A percentile compares a stretch with the other conserved stretches of the same genome.
phyloP scores from a whole-genome alignment of 2,888 invertebrate species.

The Oscheius sp. region DNA sequence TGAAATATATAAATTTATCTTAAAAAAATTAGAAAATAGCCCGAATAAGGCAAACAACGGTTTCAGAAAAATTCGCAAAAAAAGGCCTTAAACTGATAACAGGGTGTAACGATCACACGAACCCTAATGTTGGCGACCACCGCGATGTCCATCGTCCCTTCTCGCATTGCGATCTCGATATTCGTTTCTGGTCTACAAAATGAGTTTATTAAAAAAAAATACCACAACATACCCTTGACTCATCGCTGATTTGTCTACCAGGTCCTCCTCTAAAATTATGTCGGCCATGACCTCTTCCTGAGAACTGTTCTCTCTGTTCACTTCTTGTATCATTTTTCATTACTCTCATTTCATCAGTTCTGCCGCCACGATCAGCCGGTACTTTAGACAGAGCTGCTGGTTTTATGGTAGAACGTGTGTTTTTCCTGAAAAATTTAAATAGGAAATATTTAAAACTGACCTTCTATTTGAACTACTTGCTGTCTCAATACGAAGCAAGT shows the following conservation, averaged over 20 bases:
- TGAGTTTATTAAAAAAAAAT: background rate
- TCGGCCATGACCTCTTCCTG: constrained; percentile 41
- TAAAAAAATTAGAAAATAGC: no score
- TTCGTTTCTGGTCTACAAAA: constrained; percentile 8
- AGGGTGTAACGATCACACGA: no score
- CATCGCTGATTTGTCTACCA: constrained; percentile 18
- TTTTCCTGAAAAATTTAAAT: background rate
- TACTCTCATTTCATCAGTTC: constrained; percentile 32
- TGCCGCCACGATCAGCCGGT: constrained; percentile 48
- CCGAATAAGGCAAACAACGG: no score
- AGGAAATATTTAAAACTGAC: background rate
- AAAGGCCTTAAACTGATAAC: no score
- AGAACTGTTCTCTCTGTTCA: background rate
- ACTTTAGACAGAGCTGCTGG: constrained; percentile 34
- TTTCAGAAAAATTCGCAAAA: no score
- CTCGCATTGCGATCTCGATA: background rate
- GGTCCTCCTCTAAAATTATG: background rate
- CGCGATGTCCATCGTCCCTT: background rate
- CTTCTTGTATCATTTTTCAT: background rate
- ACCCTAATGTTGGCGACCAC: no score
- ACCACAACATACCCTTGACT: constrained; percentile 27
- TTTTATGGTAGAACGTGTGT: constrained; percentile 39
- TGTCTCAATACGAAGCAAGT: constrained; percentile 39
- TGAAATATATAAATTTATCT: no score
- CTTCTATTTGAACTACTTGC: constrained; percentile 21